These are phyloP conservation scores for Hemithea aestivaria DNA, from an alignment of 2,888 invertebrate species.

Conservation along the genomic window DNA sequence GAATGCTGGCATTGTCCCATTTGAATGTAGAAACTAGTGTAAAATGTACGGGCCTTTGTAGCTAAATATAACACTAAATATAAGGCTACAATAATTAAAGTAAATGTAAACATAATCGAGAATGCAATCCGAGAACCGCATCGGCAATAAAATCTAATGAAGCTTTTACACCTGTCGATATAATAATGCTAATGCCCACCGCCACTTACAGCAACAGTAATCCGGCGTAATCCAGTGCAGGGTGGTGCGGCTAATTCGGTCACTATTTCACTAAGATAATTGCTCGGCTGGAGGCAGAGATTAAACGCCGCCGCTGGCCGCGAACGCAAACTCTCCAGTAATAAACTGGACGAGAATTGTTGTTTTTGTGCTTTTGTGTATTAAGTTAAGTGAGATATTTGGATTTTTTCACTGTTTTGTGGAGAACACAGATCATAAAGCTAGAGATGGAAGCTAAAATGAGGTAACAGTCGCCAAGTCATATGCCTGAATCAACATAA, in stretches of 20 bases:
- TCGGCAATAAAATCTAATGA: background rate
- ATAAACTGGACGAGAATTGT: conserved; percentile 24
- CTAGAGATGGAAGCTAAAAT: too few species aligned
- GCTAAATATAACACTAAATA: too few species aligned
- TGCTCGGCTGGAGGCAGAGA: conserved; percentile 60
- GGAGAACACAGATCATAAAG: too few species aligned
- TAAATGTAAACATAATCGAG: too few species aligned
- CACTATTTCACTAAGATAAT: conserved; percentile 75
- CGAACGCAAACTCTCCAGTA: conserved; percentile 45
- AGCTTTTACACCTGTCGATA: conserved; percentile 8
- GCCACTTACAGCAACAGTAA: conserved; percentile 64
- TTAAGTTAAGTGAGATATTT: background rate
- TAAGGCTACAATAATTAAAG: too few species aligned
- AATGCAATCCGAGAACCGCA: conserved; percentile 3
- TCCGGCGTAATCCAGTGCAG: conserved; percentile 63
- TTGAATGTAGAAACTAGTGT: too few species aligned
- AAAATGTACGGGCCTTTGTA: too few species aligned
- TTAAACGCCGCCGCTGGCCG: conserved; percentile 35
- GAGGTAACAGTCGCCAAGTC: too few species aligned
- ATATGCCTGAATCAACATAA: too few species aligned
- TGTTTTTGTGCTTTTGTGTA: background rate
- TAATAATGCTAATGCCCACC: conserved; percentile 45
- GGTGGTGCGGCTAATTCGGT: conserved; percentile 68
- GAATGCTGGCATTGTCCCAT: too few species aligned
- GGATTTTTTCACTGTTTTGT: too few species aligned